Percentiles rank a stretch among this genome's conserved stretches.
phyloP scores from a whole-genome alignment of 2,797 vertebrate genomes.

The Syngnathus acus region DNA sequence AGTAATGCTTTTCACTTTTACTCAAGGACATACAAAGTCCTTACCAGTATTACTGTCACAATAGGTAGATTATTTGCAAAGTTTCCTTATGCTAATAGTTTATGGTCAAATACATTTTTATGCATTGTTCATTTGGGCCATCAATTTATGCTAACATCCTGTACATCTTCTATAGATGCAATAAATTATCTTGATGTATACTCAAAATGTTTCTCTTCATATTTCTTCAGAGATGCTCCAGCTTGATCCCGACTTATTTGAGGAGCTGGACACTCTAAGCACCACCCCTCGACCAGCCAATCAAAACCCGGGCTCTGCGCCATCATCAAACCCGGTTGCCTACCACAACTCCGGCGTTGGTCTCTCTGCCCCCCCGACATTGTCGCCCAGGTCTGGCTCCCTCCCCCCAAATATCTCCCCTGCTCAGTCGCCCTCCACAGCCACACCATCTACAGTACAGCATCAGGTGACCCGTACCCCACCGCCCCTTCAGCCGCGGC shows the following conservation, averaged over 20 bases:
- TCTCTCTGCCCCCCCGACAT: slow-evolving; percentile 35
- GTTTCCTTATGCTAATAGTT: too few species aligned
- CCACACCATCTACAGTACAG: slow-evolving; percentile 38
- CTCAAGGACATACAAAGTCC: not conserved
- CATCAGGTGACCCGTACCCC: slow-evolving; percentile 67
- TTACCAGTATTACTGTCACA: not conserved
- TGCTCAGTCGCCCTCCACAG: slow-evolving; percentile 42
- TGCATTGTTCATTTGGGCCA: too few species aligned
- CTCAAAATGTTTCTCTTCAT: not conserved
- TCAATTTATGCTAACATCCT: not conserved
- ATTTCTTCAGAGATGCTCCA: slow-evolving; percentile 87
- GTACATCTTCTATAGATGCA: not conserved
- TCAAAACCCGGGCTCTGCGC: slow-evolving; percentile 53
- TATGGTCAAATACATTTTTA: too few species aligned
- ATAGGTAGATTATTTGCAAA: not conserved
- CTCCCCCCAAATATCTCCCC: slow-evolving; percentile 68
- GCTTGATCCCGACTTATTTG: slow-evolving; percentile 90
- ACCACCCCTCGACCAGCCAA: slow-evolving; percentile 22
- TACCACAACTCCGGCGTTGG: slow-evolving; percentile 41
- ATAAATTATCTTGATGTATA: not conserved
- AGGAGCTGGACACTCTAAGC: slow-evolving; percentile 68
- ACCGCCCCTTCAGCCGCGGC: slow-evolving; percentile 72
- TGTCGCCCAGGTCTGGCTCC: slow-evolving; percentile 48
- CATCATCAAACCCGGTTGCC: slow-evolving; percentile 30
- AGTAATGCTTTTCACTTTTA: not conserved